Evolutionary conservation across 2,113 vertebrate species (phyloP).

Genomic region (Sceloporus tristichus): DNA sequence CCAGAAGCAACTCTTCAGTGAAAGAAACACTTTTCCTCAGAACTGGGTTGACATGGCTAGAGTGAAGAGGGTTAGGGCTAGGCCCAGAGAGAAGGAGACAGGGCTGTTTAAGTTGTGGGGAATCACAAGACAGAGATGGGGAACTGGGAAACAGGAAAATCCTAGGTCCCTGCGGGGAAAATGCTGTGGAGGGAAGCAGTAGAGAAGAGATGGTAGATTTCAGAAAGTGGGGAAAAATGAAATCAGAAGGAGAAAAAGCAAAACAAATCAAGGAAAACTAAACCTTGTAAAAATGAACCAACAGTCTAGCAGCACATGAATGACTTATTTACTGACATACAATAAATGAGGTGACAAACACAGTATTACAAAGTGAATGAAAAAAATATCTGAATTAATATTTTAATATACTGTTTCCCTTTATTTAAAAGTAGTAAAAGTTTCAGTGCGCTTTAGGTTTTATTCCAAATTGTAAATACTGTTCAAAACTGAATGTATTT

Average conservation of each 20-base stretch:
- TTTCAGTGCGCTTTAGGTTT: constrained; percentile 4
- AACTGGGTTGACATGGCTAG: constrained; percentile 87
- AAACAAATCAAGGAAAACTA: constrained; percentile 73
- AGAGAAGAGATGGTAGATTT: constrained; percentile 79
- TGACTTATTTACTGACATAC: constrained; percentile 37
- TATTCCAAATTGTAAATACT: constrained; percentile 18
- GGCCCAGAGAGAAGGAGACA: constrained; percentile 80
- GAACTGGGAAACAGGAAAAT: constrained; percentile 91
- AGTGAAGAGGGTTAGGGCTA: constrained; percentile 85
- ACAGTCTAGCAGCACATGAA: constrained; percentile 53
- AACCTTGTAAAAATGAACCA: constrained; percentile 55
- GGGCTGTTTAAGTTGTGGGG: constrained; percentile 86
- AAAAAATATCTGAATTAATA: constrained; percentile 49
- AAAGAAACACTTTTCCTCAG: constrained; percentile 99
- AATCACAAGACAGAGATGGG: constrained; percentile 87
- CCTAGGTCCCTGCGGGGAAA: constrained; percentile 84
- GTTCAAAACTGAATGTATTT: constrained; percentile 20
- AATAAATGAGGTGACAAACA: constrained; percentile 63
- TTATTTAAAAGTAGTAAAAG: constrained; percentile 14
- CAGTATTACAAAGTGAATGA: constrained; percentile 43
- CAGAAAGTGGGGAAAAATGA: constrained; percentile 77
- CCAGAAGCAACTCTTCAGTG: constrained; percentile 96
- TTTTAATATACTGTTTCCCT: neutral
- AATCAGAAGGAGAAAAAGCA: constrained; percentile 74
- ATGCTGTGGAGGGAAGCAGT: constrained; percentile 85